Evolutionary conservation across 1,140 invertebrate genomes (phyloP).

Genomic region (Ceratitis capitata): DNA sequence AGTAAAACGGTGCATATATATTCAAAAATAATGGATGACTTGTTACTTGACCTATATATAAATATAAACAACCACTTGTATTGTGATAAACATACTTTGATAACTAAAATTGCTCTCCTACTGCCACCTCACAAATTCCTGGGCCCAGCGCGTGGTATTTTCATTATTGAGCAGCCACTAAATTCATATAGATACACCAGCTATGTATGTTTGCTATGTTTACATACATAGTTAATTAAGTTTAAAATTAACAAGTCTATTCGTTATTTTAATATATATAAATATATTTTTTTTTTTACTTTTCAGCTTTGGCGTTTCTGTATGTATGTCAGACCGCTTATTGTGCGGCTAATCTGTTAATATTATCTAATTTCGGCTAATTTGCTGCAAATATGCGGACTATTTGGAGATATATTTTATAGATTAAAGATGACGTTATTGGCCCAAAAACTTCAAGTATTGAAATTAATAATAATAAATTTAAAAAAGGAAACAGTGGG

Average conservation of each 20-base stretch:
- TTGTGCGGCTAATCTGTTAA: conserved; percentile 7
- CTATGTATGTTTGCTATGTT: neutral
- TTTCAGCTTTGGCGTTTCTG: neutral
- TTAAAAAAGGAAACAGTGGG: no score
- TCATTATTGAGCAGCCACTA: neutral
- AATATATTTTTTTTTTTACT: neutral
- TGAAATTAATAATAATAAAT: no score
- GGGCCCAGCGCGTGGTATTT: neutral
- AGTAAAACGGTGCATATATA: no score
- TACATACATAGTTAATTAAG: neutral
- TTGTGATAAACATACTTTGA: no score
- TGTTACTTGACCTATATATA: no score
- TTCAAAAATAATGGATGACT: no score
- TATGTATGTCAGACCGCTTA: neutral
- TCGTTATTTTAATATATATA: no score
- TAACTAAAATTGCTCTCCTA: no score
- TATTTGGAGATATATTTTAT: neutral
- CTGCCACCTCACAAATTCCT: neutral
- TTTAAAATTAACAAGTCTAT: neutral
- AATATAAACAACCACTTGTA: no score
- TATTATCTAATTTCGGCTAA: neutral
- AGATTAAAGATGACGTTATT: neutral
- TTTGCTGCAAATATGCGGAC: neutral
- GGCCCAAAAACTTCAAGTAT: neutral
- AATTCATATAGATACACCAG: neutral